A percentile compares a stretch with the other conserved stretches of the same genome.
Evolutionary conservation across 2,888 invertebrate species (phyloP).

Genomic region (Drosophila stalkeri): DNA sequence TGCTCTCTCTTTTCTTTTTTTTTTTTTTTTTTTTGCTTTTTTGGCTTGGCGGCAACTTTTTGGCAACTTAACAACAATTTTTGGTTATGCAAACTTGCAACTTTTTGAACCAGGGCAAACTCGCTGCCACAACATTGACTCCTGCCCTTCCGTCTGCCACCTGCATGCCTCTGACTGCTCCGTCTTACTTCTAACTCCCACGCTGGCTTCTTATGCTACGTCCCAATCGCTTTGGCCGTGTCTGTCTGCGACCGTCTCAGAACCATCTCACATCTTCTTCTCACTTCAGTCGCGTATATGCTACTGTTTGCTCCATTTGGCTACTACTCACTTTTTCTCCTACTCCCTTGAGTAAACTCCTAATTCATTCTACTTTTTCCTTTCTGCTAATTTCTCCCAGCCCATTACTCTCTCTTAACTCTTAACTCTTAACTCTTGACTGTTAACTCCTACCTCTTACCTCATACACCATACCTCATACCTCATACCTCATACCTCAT

Average conservation of each 20-base stretch:
- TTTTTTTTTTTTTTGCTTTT: neutral
- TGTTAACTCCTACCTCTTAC: too few relatives aligned
- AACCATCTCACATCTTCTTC: neutral
- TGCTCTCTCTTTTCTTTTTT: constrained; percentile 2
- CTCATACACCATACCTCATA: too few relatives aligned
- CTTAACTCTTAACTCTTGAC: too few relatives aligned
- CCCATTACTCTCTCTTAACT: neutral
- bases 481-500: too few relatives aligned
- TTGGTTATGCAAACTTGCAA: constrained; percentile 66
- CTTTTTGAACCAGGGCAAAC: constrained; percentile 37
- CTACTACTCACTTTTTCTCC: neutral
- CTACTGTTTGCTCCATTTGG: neutral
- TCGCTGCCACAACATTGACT: constrained; percentile 7
- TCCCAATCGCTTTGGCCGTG: neutral
- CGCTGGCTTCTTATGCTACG: neutral
- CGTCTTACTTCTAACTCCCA: neutral
- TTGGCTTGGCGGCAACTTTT: constrained; percentile 47
- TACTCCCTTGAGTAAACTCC: too few relatives aligned
- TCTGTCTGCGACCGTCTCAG: neutral
- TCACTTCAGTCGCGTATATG: neutral
- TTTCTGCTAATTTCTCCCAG: neutral
- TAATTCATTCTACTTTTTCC: too few relatives aligned
- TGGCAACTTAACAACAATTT: constrained; percentile 67
- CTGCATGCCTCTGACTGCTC: neutral
- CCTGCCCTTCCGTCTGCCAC: neutral